These are phyloP conservation scores for Pinna nobilis DNA, from an alignment of 1,140 invertebrate genomes.

Conservation along the genomic window DNA sequence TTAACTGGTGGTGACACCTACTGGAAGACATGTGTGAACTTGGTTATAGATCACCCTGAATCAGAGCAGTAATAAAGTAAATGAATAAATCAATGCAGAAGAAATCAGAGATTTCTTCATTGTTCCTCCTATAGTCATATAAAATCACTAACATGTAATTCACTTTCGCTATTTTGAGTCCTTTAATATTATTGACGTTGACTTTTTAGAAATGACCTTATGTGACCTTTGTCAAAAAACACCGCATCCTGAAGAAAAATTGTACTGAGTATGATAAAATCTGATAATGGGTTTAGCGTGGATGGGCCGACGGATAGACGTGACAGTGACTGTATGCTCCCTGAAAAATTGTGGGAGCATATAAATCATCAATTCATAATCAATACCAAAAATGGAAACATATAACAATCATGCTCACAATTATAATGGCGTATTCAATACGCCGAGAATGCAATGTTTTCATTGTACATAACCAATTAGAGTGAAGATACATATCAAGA, in stretches of 20 bases:
- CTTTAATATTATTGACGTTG: neutral
- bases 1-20: too few relatives aligned
- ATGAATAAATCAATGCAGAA: too few relatives aligned
- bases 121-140: too few relatives aligned
- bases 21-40: too few relatives aligned
- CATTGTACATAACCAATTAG: too few relatives aligned
- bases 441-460: too few relatives aligned
- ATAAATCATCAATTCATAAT: neutral
- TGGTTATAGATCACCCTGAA: too few relatives aligned
- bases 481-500: too few relatives aligned
- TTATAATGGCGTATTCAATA: too few relatives aligned
- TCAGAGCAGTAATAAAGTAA: too few relatives aligned
- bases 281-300: neutral
- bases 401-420: neutral
- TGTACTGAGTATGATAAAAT: neutral
- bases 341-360: neutral
- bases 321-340: slow-evolving; percentile 1
- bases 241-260: neutral
- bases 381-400: neutral
- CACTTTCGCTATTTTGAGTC: neutral
- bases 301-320: neutral
- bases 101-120: too few relatives aligned
- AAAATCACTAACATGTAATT: neutral
- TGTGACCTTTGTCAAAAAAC: neutral
- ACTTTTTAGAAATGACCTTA: neutral